Evolutionary conservation across 2,888 invertebrate species (phyloP), one percentile per base, ranked within the genome.

Genomic region (Hetaerina titia): DNA sequence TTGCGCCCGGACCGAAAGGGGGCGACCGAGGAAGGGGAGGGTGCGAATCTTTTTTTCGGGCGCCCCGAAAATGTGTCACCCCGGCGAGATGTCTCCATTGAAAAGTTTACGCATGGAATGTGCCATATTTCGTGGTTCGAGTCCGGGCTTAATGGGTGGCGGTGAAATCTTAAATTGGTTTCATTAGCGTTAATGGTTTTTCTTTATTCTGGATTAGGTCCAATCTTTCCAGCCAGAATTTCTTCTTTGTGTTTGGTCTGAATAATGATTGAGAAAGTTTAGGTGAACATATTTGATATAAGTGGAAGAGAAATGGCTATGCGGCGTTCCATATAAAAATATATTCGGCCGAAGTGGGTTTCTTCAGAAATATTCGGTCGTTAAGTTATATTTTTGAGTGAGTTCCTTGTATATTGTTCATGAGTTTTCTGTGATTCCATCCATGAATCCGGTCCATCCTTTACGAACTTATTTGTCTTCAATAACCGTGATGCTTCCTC

Each of bases 81-180:
- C 64, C n/a, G 90, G 1, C 45, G 56, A 56, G 92, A 57, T 64
- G 69, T 74, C 92, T 92, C 92, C 69, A 92, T 92, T 69, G 64
- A 69, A 92, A 56, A 69, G 92, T 69, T 92, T 25, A 64, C 74
- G 56, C 56, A 31, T 74, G 92, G 69, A 45, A 74, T 92, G 92
- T 74, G 56, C 92, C 92, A 69, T 69, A 92, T 69, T 69, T 92
- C 81, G 81, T 81, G 81, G 69, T 69, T 69, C 69, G 92, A 57
- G 64, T 74, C 56, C 22, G 92, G 56, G 31, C 45, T 22, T 92
- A 92, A 92, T 92, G 69, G 92, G 69, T 56, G 45, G 13, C 22
- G 69, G 92, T 15, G 92, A 92, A 92, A 92, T 92, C 57, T 92
- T 92, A 92, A 92, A 92, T 92, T 92, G 92, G 74, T 63, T 74